Conservation (phyloP, 2,888 invertebrate genomes). For the Polymixis flavicincta region DNA sequence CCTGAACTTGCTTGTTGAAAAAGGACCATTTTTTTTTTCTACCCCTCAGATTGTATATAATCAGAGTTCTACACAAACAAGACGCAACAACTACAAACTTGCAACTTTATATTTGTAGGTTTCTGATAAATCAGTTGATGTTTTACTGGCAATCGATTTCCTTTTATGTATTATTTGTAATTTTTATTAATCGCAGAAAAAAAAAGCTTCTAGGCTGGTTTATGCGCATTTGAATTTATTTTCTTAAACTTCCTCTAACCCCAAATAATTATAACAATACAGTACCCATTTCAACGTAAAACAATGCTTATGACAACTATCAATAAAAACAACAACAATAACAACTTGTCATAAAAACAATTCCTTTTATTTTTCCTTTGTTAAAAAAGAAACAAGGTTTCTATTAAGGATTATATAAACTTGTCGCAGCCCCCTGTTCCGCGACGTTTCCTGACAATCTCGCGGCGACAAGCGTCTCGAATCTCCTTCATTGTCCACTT, state of each 20-base stretch:
- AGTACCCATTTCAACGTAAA: not conserved
- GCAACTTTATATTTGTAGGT: not conserved
- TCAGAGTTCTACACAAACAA: no score
- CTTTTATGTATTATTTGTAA: not conserved
- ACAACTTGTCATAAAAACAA: conserved; percentile 54
- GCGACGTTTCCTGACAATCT: conserved; percentile 79
- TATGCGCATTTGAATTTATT: not conserved
- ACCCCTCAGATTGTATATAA: no score
- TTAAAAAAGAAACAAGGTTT: conserved; percentile 67
- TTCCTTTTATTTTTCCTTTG: conserved; percentile 60
- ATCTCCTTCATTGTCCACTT: conserved; percentile 89
- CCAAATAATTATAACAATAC: not conserved
- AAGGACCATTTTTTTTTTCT: no score
- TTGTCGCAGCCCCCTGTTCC: conserved; percentile 64
- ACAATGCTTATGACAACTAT: conserved; percentile 7
- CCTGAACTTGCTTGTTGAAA: no score
- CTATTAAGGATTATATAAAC: conserved; percentile 78
- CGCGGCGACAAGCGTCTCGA: conserved; percentile 87
- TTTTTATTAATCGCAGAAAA: not conserved
- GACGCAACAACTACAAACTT: no score
- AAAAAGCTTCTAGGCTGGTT: not conserved
- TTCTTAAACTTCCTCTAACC: not conserved
- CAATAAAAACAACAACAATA: conserved; percentile 29
- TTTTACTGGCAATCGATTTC: not conserved
- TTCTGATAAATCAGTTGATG: no score